Conservation (phyloP, 2,888 invertebrate species). For the Sinodicranocentrus sp. region DNA sequence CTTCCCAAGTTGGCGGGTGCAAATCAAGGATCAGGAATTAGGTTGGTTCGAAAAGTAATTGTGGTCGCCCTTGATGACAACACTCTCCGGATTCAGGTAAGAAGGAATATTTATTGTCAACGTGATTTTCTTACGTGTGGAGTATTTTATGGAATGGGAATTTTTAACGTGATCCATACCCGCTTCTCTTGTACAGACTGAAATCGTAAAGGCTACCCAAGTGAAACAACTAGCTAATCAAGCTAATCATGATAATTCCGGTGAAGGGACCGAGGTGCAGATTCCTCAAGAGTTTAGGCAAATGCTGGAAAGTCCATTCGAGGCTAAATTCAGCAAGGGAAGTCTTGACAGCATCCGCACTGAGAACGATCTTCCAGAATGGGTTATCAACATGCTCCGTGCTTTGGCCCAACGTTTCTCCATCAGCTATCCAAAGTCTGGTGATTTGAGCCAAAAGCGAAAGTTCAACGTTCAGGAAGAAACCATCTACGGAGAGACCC, state of each 20-base stretch:
- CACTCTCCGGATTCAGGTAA: conserved; percentile 46
- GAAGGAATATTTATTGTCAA: not conserved
- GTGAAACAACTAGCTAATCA: too few relatives aligned
- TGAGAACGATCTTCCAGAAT: conserved; percentile 53
- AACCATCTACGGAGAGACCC: conserved; percentile 50
- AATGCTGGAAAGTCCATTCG: conserved; percentile 51
- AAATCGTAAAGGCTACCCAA: too few relatives aligned
- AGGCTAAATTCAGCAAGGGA: conserved; percentile 47
- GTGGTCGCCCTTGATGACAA: conserved; percentile 46
- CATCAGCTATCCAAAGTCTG: conserved; percentile 36
- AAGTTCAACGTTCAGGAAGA: conserved; percentile 43
- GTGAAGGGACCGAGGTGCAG: conserved; percentile 20
- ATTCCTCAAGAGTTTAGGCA: conserved; percentile 22
- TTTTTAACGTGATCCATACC: too few relatives aligned
- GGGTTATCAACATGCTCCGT: conserved; percentile 59
- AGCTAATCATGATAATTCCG: conserved; percentile 51
- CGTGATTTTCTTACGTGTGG: too few relatives aligned
- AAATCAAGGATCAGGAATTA: conserved; percentile 43
- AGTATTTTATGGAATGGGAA: too few relatives aligned
- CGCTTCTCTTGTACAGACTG: too few relatives aligned
- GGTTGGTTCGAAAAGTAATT: conserved; percentile 13
- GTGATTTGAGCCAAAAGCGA: conserved; percentile 24
- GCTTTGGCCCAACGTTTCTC: conserved; percentile 55
- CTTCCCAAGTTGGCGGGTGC: conserved; percentile 43
- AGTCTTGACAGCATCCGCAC: conserved; percentile 39